Evolutionary conservation across 2,888 invertebrate species (phyloP), one percentile per base, ranked within the genome.

Genomic region (Eremobia ochroleuca): DNA sequence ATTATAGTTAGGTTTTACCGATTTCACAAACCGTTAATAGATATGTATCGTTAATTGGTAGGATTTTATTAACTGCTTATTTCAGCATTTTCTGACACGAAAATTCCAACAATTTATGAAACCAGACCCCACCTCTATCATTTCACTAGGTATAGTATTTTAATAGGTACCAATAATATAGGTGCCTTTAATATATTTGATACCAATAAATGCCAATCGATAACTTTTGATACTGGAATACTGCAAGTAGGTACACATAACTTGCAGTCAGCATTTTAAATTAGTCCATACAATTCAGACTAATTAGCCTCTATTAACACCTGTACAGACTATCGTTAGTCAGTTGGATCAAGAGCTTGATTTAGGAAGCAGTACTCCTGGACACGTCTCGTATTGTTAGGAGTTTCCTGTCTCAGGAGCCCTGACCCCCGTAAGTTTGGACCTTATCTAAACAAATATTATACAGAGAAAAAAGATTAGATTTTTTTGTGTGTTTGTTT

Each of bases 171-270:
- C 21, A 25, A 40, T n/a, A 31, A 25, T 21, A 61, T n/a, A n/a
- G n/a, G n/a, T n/a, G 9, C 4, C 5, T 46, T 37, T n/a, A 21
- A 18, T 55, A 4, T 64, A 71, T 40, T 55, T 31, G 37, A 64
- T 49, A 43, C n/a, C 9, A 52, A 15, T 43, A 43, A 28, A 52
- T 25, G 49, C 11, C 18, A 59, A 79, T 79, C 49, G 43, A 73
- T 59, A 15, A 1, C 18, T 66, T 28, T 34, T 43, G 21, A 34
- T 31, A 49, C 11, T 67, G 59, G n/a, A 59, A 40, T 28, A 58
- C 37, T 34, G n/a, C 49, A 40, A 58, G n/a, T 49, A 25, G 6
- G 2, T n/a, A 43, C 9, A 37, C 21, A 0, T 6, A 18, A n/a
- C 13, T 21, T 31, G 15, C 15, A 25, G 9, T 52, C 58, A 31